These are phyloP conservation scores for Plebejus melissa DNA, from an alignment of 2,888 invertebrate species.

Conservation along the genomic window DNA sequence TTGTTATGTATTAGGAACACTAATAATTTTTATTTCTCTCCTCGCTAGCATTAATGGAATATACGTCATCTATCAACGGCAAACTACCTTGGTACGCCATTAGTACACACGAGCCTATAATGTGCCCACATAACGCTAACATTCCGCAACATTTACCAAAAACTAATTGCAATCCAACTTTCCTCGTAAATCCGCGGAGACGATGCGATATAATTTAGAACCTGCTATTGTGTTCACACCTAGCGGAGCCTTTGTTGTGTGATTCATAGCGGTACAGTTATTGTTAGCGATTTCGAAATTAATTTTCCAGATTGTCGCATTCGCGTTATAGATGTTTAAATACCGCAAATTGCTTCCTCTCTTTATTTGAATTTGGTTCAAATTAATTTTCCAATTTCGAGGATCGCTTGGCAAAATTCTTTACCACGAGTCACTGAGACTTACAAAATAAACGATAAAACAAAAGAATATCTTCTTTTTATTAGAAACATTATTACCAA, in stretches of 20 bases:
- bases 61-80: background rate
- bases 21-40: constrained; percentile 10
- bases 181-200: constrained; percentile 60
- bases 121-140: constrained; percentile 33
- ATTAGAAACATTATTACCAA: no score
- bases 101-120: constrained; percentile 29
- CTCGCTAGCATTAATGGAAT: background rate
- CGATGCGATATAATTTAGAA: constrained; percentile 51
- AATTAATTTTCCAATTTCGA: background rate
- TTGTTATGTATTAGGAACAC: background rate
- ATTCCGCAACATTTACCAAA: constrained; percentile 42
- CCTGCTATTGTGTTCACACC: constrained; percentile 54
- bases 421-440: background rate
- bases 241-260: constrained; percentile 60
- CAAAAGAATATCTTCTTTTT: no score
- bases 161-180: constrained; percentile 71
- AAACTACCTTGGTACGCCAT: constrained; percentile 28
- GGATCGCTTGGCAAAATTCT: background rate
- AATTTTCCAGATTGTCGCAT: constrained; percentile 61
- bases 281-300: constrained; percentile 69
- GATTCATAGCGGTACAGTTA: constrained; percentile 65
- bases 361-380: constrained; percentile 41
- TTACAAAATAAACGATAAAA: background rate
- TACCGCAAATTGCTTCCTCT: constrained; percentile 53
- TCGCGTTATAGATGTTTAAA: constrained; percentile 53